These are phyloP conservation scores for Smittia aterrima DNA, from an alignment of 2,888 invertebrate species.

Conservation along the genomic window DNA sequence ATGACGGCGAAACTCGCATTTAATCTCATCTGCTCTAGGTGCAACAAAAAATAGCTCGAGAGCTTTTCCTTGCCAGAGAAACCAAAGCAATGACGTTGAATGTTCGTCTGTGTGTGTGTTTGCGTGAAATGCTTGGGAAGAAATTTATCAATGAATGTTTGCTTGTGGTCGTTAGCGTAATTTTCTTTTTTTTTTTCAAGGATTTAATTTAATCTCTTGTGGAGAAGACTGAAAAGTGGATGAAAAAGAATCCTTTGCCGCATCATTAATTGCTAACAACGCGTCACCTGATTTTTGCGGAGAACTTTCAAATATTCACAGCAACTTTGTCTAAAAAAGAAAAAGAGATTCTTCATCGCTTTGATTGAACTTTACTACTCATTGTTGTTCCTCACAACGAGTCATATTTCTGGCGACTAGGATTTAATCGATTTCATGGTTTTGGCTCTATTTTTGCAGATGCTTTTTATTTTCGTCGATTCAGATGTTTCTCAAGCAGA, in stretches of 20 bases:
- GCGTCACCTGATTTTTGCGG: too few relatives aligned
- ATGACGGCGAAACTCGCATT: not conserved
- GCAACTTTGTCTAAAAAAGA: too few relatives aligned
- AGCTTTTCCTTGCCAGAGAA: not conserved
- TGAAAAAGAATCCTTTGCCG: too few relatives aligned
- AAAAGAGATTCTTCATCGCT: too few relatives aligned
- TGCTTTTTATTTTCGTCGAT: not conserved
- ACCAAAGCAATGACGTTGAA: not conserved
- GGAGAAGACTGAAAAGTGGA: too few relatives aligned
- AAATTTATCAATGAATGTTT: too few relatives aligned
- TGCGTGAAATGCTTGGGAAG: not conserved
- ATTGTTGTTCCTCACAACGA: not conserved
- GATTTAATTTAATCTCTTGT: too few relatives aligned
- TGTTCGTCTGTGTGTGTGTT: not conserved
- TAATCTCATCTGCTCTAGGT: not conserved
- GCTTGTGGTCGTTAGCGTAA: too few relatives aligned
- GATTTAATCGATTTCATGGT: not conserved
- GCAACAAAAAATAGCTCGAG: not conserved
- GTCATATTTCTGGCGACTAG: conserved; percentile 2
- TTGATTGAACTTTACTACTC: too few relatives aligned
- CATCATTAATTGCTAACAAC: too few relatives aligned
- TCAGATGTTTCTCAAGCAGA: not conserved
- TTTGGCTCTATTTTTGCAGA: not conserved
- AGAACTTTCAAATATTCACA: too few relatives aligned
- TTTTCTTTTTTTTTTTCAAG: too few relatives aligned